These are phyloP conservation scores for Montipora capitata DNA, from an alignment of 92 coral and sea anemone species.

Conservation along the genomic window DNA sequence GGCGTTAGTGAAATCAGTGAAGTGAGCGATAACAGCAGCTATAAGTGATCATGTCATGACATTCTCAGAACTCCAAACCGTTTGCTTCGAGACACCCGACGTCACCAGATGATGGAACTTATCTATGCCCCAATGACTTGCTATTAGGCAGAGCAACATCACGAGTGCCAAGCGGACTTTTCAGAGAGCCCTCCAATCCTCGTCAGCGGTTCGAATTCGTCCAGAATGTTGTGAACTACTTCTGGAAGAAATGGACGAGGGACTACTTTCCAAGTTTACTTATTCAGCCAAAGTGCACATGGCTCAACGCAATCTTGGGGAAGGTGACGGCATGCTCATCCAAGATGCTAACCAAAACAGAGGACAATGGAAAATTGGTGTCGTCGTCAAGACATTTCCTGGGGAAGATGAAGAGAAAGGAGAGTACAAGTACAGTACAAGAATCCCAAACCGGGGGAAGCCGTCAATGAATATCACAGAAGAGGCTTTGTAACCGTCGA, in stretches of 20 bases:
- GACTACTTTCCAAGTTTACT: slow-evolving; percentile 61
- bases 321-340: slow-evolving; percentile 70
- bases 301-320: slow-evolving; percentile 40
- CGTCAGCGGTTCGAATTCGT: slow-evolving; percentile 71
- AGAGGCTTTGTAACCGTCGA: slow-evolving; percentile 55
- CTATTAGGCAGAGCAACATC: too few species aligned
- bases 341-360: slow-evolving; percentile 77
- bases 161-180: too few species aligned
- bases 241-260: slow-evolving; percentile 70
- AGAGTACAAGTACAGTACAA: slow-evolving; percentile 56
- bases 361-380: slow-evolving; percentile 79
- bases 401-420: slow-evolving; percentile 57
- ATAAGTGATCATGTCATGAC: too few species aligned
- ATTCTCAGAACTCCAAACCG: too few species aligned
- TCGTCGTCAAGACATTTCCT: slow-evolving; percentile 61
- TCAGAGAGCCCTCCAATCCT: too few species aligned
- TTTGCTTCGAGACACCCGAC: too few species aligned
- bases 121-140: too few species aligned
- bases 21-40: too few species aligned
- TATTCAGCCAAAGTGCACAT: slow-evolving; percentile 71
- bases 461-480: slow-evolving; percentile 40
- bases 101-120: too few species aligned
- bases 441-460: slow-evolving; percentile 31
- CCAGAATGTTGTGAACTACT: slow-evolving; percentile 51
- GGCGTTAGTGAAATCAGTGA: too few species aligned